These are phyloP conservation scores for Chaunax sp. DNA, from an alignment of 2,797 vertebrate genomes.

Conservation along the genomic window DNA sequence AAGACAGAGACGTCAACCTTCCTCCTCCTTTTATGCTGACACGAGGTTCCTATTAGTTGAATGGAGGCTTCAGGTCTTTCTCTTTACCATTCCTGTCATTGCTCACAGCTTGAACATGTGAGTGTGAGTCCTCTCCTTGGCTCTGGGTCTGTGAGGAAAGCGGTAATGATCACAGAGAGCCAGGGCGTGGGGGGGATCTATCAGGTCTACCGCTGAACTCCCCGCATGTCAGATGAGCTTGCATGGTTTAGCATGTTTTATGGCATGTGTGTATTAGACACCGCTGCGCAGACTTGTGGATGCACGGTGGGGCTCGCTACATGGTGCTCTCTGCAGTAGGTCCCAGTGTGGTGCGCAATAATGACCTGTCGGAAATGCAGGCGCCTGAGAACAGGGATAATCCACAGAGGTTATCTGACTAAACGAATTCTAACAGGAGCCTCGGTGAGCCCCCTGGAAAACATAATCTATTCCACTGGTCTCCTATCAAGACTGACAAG, in stretches of 20 bases:
- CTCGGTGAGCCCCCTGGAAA: slow-evolving; percentile 69
- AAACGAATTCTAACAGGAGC: slow-evolving; percentile 85
- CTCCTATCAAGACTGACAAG: slow-evolving; percentile 74
- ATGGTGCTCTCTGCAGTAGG: slow-evolving; percentile 62
- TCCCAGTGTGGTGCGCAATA: slow-evolving; percentile 85
- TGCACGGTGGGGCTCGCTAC: slow-evolving; percentile 35
- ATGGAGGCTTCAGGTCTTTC: slow-evolving; percentile 11
- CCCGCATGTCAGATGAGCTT: slow-evolving; percentile 32
- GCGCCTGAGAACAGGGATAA: slow-evolving; percentile 83
- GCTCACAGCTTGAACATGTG: slow-evolving; percentile 21
- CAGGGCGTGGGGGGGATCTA: slow-evolving; percentile 38
- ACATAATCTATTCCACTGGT: slow-evolving; percentile 82
- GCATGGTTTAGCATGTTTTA: slow-evolving; percentile 40
- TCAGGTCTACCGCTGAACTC: slow-evolving; percentile 20
- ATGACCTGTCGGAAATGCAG: slow-evolving; percentile 90
- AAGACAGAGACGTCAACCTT: slow-evolving; percentile 12
- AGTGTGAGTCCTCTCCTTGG: slow-evolving; percentile 36
- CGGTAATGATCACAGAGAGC: slow-evolving; percentile 59
- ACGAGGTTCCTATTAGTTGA: slow-evolving; percentile 32
- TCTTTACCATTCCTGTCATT: slow-evolving; percentile 30
- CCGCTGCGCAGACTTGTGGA: slow-evolving; percentile 22
- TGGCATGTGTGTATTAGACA: not conserved
- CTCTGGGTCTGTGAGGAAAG: slow-evolving; percentile 26
- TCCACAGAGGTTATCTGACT: slow-evolving; percentile 84
- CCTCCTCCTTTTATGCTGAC: slow-evolving; percentile 32